phyloP scores from a whole-genome alignment of 2,113 vertebrate species.

The Atractosteus spatula region DNA sequence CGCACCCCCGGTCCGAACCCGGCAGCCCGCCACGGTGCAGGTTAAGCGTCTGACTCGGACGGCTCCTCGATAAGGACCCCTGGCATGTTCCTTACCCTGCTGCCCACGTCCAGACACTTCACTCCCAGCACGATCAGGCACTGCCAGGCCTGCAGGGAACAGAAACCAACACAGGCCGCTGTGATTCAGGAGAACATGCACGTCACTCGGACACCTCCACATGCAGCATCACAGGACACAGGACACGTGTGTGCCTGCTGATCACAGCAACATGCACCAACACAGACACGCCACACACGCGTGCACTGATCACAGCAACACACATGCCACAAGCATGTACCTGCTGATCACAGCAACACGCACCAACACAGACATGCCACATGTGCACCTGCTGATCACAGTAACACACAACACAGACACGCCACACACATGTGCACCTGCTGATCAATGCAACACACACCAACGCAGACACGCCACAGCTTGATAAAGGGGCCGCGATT shows the following conservation, averaged over 20 bases:
- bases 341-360: background rate
- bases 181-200: too few species aligned
- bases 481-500: background rate
- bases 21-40: conserved; percentile 21
- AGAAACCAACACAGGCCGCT: background rate
- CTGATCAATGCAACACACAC: too few species aligned
- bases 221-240: background rate
- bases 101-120: conserved; percentile 76
- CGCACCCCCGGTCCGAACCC: too few species aligned
- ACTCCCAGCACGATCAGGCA: conserved; percentile 84
- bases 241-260: too few species aligned
- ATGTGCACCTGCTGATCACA: too few species aligned
- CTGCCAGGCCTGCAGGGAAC: conserved; percentile 75
- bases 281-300: too few species aligned
- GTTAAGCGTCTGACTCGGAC: conserved; percentile 54
- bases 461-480: too few species aligned
- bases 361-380: too few species aligned
- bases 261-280: background rate
- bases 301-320: too few species aligned
- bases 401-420: too few species aligned
- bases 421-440: too few species aligned
- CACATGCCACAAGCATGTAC: too few species aligned
- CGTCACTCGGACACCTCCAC: background rate
- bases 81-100: conserved; percentile 78
- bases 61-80: conserved; percentile 66